Percentiles rank a stretch among this genome's conserved stretches.
Evolutionary conservation across 2,888 invertebrate genomes (phyloP).

Genomic region (Zonitis immaculata): DNA sequence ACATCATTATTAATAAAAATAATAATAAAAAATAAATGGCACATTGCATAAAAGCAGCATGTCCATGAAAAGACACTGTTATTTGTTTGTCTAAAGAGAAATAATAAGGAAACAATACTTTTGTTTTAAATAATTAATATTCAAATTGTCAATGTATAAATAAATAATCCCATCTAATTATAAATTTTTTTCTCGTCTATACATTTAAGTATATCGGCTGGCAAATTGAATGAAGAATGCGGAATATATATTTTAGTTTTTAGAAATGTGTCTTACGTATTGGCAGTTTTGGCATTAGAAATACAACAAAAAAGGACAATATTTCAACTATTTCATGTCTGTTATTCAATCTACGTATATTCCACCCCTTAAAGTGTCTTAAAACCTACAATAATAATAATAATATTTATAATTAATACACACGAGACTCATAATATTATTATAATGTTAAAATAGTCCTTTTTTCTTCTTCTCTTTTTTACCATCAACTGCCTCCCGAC

Average conservation of each 20-base stretch:
- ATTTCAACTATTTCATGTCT: not conserved
- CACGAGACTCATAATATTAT: not conserved
- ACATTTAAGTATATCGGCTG: conserved; percentile 3
- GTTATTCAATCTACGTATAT: not conserved
- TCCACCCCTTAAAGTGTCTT: not conserved
- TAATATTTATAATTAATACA: not conserved
- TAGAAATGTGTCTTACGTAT: not conserved
- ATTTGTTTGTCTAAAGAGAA: not conserved
- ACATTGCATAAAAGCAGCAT: conserved; percentile 42
- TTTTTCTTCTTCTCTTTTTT: conserved; percentile 90
- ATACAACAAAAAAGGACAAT: not conserved
- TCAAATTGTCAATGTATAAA: conserved; percentile 15
- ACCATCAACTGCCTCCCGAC: conserved; percentile 83
- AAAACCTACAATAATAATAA: not conserved
- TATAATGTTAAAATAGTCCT: conserved; percentile 70
- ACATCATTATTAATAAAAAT: conserved; percentile 29
- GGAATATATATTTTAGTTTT: not conserved
- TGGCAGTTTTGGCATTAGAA: not conserved
- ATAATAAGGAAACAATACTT: too few relatives aligned
- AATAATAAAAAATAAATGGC: conserved; percentile 41
- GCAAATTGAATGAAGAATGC: conserved; percentile 2
- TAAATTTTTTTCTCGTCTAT: conserved; percentile 8
- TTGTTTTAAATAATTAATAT: conserved; percentile 10
- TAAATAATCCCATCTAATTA: conserved; percentile 20
- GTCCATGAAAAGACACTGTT: conserved; percentile 34